phyloP scores from a whole-genome alignment of 2,113 vertebrate genomes.

The Chrysochloris asiatica region DNA sequence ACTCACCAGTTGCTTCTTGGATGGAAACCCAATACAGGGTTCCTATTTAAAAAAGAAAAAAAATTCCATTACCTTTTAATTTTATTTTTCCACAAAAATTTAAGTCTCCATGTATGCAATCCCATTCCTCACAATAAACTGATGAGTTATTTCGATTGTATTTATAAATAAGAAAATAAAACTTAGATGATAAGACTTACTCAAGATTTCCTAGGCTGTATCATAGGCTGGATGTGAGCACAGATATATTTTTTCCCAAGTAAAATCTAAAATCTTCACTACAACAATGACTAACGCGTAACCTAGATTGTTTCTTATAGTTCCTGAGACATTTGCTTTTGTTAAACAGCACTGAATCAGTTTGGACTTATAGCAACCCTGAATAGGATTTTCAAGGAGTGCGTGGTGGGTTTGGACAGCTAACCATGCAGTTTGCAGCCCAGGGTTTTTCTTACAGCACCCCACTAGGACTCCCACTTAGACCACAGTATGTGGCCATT shows the following conservation, averaged over 20 bases:
- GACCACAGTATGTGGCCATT: not conserved
- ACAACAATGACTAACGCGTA: not conserved
- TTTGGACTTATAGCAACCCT: too few species aligned
- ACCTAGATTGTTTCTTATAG: not conserved
- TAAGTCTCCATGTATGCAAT: not conserved
- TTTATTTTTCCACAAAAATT: too few species aligned
- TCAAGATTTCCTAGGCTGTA: not conserved
- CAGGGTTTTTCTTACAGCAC: too few species aligned
- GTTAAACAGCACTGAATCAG: too few species aligned
- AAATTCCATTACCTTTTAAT: too few species aligned
- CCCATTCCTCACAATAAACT: not conserved
- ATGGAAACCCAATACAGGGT: too few species aligned
- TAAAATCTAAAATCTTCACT: not conserved
- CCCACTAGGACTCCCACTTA: too few species aligned
- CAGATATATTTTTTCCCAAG: not conserved
- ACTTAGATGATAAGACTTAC: not conserved
- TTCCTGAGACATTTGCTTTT: not conserved
- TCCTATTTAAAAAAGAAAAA: too few species aligned
- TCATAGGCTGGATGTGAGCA: not conserved
- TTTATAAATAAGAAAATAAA: constrained; percentile 7
- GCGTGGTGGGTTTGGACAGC: too few species aligned
- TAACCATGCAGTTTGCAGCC: too few species aligned
- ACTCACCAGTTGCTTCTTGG: too few species aligned
- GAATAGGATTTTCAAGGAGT: too few species aligned
- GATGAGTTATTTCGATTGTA: not conserved